Evolutionary conservation across 2,888 invertebrate genomes (phyloP).

Genomic region (Tenodera sinensis): DNA sequence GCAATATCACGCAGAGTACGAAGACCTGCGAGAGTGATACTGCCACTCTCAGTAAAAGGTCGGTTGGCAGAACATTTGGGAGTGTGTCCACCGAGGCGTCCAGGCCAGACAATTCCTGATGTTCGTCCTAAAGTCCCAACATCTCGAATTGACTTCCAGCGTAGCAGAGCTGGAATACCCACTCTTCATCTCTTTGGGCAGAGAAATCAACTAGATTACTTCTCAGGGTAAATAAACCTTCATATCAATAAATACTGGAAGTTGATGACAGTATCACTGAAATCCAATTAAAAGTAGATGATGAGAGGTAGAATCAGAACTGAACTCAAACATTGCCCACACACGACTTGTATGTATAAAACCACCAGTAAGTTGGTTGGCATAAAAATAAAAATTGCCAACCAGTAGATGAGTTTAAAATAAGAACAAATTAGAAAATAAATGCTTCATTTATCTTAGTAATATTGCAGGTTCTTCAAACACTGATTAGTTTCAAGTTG

Average conservation of each 20-base stretch:
- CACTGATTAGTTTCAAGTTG: no score
- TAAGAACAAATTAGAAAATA: no score
- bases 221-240: slow-evolving; percentile 39
- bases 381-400: no score
- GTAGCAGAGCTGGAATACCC: slow-evolving; percentile 50
- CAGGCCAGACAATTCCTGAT: slow-evolving; percentile 43
- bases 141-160: slow-evolving; percentile 34
- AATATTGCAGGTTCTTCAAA: no score
- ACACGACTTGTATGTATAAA: no score
- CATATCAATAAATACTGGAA: neutral
- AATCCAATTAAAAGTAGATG: no score
- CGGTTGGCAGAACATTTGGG: slow-evolving; percentile 52
- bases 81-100: slow-evolving; percentile 43
- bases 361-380: no score
- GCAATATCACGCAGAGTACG: neutral
- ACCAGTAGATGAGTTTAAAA: no score
- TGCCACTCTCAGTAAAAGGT: slow-evolving; percentile 44
- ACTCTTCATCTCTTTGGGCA: slow-evolving; percentile 64
- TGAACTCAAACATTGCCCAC: no score
- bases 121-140: slow-evolving; percentile 32
- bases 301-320: no score
- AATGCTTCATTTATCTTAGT: no score
- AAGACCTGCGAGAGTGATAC: slow-evolving; percentile 13
- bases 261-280: no score
- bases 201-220: slow-evolving; percentile 66